Conservation (phyloP, 2,113 vertebrate genomes). For the Hypocryptadius cinnamomeus region DNA sequence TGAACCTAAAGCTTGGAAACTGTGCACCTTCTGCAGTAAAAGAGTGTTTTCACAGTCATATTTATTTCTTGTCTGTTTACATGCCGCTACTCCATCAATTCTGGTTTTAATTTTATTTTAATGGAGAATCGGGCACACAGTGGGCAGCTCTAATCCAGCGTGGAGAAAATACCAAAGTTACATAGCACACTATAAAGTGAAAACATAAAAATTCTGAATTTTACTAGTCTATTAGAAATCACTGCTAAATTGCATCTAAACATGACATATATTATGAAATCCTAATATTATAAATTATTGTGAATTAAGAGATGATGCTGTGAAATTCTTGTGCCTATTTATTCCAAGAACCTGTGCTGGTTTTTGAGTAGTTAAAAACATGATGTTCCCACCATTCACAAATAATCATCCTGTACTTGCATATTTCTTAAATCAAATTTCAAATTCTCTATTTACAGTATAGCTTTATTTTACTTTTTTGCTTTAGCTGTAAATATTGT, state of each 20-base stretch:
- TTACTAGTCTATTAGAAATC: neutral
- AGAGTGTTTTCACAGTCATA: constrained; percentile 19
- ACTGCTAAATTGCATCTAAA: neutral
- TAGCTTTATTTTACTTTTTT: neutral
- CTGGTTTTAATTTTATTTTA: neutral
- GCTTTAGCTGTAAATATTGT: neutral
- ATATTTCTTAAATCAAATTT: neutral
- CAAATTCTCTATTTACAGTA: neutral
- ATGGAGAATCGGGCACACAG: constrained; percentile 32
- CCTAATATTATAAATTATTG: neutral
- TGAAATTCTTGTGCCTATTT: neutral
- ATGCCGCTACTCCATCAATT: constrained; percentile 6
- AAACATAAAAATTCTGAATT: neutral
- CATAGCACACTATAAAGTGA: neutral
- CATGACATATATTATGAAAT: neutral
- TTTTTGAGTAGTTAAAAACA: neutral
- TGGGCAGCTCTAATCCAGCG: constrained; percentile 14
- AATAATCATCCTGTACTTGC: neutral
- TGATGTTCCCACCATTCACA: neutral
- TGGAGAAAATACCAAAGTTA: neutral
- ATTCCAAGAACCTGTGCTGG: neutral
- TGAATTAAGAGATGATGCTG: neutral
- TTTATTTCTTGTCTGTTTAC: constrained; percentile 46
- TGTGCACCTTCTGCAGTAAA: constrained; percentile 55
- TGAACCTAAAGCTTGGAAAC: constrained; percentile 28